These are phyloP conservation scores for Pangasianodon gigas DNA, from an alignment of 2,113 vertebrate species.

Conservation along the genomic window DNA sequence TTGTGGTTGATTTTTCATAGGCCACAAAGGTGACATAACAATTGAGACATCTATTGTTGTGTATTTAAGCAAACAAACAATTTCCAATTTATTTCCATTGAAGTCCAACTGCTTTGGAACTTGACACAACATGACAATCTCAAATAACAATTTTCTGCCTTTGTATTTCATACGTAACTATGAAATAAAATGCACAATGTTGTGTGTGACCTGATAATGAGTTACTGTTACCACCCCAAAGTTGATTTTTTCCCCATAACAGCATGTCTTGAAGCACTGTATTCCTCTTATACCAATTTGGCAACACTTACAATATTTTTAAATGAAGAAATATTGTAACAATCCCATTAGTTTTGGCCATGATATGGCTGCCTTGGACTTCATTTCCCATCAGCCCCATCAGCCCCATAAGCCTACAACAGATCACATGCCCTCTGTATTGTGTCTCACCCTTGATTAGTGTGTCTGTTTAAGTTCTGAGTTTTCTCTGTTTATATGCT, in stretches of 20 bases:
- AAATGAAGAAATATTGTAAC: not conserved
- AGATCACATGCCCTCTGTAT: not conserved
- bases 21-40: not conserved
- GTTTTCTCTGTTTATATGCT: not conserved
- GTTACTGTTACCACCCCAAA: not conserved
- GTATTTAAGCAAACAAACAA: not conserved
- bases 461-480: not conserved
- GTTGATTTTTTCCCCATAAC: not conserved
- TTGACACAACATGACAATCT: not conserved
- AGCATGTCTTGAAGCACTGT: not conserved
- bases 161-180: not conserved
- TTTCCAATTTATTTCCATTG: not conserved
- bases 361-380: not conserved
- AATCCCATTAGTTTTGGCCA: not conserved
- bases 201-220: not conserved
- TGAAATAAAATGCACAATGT: not conserved
- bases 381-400: not conserved
- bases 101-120: not conserved
- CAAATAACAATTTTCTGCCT: no score
- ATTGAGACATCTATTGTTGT: not conserved
- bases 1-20: not conserved
- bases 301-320: not conserved
- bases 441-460: not conserved
- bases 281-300: not conserved
- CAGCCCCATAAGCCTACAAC: no score